A percentile compares a stretch with the other conserved stretches of the same genome.
phyloP scores from a whole-genome alignment of 2,888 invertebrate genomes.

The Heliconius aoede region DNA sequence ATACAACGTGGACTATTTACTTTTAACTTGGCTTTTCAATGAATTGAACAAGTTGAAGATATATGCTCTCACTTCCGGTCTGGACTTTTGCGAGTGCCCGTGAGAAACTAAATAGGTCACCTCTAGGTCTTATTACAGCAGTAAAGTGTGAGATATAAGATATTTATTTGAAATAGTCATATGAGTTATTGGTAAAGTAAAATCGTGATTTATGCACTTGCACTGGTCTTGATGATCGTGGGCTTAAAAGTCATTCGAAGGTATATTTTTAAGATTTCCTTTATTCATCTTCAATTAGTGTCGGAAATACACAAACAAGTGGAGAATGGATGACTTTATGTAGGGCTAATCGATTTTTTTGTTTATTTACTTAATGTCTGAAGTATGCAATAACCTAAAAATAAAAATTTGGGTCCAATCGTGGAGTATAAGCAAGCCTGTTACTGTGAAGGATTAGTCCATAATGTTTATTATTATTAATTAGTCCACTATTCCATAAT shows the following conservation, averaged over 20 bases:
- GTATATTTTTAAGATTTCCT: background rate
- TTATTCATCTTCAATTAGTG: background rate
- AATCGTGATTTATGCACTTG: background rate
- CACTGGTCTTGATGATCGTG: background rate
- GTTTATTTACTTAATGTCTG: no score
- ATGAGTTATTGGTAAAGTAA: slow-evolving; percentile 1
- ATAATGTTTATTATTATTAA: no score
- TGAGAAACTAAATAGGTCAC: slow-evolving; percentile 15
- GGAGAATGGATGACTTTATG: no score
- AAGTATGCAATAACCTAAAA: no score
- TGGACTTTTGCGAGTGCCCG: slow-evolving; percentile 6
- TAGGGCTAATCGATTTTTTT: no score
- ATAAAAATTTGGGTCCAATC: no score
- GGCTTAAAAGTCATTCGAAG: background rate
- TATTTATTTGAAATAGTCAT: background rate
- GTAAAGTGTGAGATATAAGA: background rate
- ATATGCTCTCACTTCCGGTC: slow-evolving; percentile 16
- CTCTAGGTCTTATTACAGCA: background rate
- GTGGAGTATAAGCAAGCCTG: no score
- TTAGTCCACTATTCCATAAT: no score
- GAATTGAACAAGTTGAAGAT: slow-evolving; percentile 16
- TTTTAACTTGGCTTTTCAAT: slow-evolving; percentile 22
- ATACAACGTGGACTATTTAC: slow-evolving; percentile 5
- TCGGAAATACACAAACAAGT: background rate
- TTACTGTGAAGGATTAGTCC: no score